Base-by-base conservation (phyloP, 2,797 vertebrate genomes). In the Tadarida brasiliensis region DNA sequence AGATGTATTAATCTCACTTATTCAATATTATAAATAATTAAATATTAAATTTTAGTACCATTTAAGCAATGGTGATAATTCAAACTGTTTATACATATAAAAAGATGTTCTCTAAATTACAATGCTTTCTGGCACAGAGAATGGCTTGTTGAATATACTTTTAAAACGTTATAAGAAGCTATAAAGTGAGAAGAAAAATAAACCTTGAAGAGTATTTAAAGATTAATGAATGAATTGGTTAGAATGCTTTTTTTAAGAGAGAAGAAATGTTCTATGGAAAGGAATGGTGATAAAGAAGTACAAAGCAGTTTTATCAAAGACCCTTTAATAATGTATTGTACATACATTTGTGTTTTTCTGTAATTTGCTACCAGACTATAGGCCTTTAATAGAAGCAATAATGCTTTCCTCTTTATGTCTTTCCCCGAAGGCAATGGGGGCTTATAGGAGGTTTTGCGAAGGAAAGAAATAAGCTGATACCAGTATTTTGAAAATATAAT, bases 51-150 rank as follows among this genome's bases (percentile, higher is more conserved):
- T 91, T 89, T 85, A 16, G 2, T 61, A 76, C 14, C 30, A 57
- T 86, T 78, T 92, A 86, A 76, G 28, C 22, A 83, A 83, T n/a
- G 24, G 19, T 71, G 65, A 78, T 67, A 87, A 80, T 54, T 83
- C 15, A 91, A 77, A 73, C 5, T 65, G 12, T 71, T 65, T 83
- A 77, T 71, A 70, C 83, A 67, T 71, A 89, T 7, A 76, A 68
- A n/a, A 74, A 9, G 4, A 7, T 74, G 16, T 16, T 76, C n/a
- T 61, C 2, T 73, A 67, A 47, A 67, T 11, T 87, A 4, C 44
- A 76, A 26, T 28, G 7, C 14, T 70, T 7, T 90, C 6, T 68
- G 49, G 11, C 28, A 54, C 9, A 68, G 28, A 15, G 11, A 15
- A 63, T 70, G n/a, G 47, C 1, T 44, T 49, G 19, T 16, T 26